Percentiles rank a stretch among this genome's conserved stretches.
These are phyloP conservation scores for Araneus ventricosus DNA, from an alignment of 1,140 invertebrate genomes.

Conservation along the genomic window DNA sequence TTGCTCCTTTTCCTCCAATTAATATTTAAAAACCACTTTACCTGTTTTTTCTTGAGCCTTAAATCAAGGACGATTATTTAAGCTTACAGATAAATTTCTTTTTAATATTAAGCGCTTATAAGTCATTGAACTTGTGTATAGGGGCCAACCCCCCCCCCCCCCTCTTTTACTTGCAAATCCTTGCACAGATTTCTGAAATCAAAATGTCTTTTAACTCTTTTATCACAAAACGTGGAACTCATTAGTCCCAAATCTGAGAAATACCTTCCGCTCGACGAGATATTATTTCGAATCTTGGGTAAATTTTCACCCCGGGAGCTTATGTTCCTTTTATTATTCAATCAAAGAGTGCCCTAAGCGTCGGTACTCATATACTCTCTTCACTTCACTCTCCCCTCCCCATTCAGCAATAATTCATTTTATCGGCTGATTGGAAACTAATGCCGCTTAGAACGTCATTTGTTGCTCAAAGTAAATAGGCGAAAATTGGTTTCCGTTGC, in stretches of 20 bases:
- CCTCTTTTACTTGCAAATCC: too few relatives aligned
- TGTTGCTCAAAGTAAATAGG: slow-evolving; percentile 70
- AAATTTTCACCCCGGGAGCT: neutral
- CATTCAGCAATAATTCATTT: slow-evolving; percentile 64
- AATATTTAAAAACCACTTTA: too few relatives aligned
- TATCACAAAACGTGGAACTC: too few relatives aligned
- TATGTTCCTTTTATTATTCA: neutral
- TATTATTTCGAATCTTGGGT: neutral
- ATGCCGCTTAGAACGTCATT: slow-evolving; percentile 58
- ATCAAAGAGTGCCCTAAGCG: slow-evolving; percentile 10
- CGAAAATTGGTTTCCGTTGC: slow-evolving; percentile 68
- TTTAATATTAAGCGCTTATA: too few relatives aligned
- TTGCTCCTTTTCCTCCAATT: too few relatives aligned
- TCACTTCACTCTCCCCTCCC: neutral
- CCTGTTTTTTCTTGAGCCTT: too few relatives aligned
- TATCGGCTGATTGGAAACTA: slow-evolving; percentile 60
- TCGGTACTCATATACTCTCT: neutral
- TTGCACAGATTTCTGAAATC: too few relatives aligned
- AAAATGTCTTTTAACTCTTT: too few relatives aligned
- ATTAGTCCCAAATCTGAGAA: neutral
- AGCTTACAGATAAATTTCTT: too few relatives aligned
- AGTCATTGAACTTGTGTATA: too few relatives aligned
- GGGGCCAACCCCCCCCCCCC: too few relatives aligned
- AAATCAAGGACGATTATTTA: too few relatives aligned
- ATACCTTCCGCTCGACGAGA: neutral